These are phyloP conservation scores for Ia io DNA, from an alignment of 2,113 vertebrate species.

Conservation along the genomic window DNA sequence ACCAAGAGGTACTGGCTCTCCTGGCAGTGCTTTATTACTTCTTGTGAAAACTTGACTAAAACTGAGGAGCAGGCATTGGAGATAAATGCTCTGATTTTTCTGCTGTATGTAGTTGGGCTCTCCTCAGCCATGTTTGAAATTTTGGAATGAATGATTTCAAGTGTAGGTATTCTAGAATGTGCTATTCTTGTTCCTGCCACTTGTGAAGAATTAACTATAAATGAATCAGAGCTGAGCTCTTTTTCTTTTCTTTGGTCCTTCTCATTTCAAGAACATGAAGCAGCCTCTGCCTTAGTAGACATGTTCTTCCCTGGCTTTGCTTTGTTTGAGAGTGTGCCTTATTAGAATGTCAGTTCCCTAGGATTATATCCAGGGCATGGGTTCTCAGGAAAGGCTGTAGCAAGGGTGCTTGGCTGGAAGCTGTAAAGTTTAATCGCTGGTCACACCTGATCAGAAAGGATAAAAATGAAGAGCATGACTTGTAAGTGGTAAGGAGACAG, in stretches of 20 bases:
- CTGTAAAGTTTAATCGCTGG: background rate
- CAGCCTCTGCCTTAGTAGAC: background rate
- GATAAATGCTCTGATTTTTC: background rate
- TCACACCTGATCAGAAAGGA: background rate
- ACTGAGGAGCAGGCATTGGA: background rate
- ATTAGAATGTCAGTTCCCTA: background rate
- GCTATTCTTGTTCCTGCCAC: background rate
- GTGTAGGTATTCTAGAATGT: background rate
- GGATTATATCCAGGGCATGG: background rate
- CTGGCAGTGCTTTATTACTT: background rate
- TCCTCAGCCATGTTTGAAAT: background rate
- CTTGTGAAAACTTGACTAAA: background rate
- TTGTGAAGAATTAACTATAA: background rate
- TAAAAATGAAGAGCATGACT: conserved; percentile 24
- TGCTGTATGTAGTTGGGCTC: background rate
- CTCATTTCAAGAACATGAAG: background rate
- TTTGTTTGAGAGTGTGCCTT: background rate
- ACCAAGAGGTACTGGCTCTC: background rate
- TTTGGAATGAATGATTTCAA: background rate
- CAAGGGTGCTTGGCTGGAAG: background rate
- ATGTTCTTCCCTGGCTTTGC: background rate
- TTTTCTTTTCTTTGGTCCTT: background rate
- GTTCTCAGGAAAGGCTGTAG: background rate
- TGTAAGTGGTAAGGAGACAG: background rate
- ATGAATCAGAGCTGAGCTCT: background rate